Conservation (phyloP, 1,140 invertebrate species). For the Portunus trituberculatus region DNA sequence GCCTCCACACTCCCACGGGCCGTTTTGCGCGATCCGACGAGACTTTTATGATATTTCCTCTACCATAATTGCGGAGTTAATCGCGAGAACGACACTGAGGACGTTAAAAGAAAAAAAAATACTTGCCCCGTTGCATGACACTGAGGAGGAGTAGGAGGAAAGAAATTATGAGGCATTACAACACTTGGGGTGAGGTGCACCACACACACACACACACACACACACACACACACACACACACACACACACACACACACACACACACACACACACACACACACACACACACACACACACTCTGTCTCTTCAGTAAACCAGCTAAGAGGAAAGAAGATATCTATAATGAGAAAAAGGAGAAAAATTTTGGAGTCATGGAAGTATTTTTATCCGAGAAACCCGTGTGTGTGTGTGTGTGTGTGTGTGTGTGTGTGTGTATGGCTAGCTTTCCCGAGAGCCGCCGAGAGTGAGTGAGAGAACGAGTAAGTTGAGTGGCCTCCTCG, state of each 20-base stretch:
- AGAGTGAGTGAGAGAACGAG: background rate
- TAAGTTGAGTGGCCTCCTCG: too few relatives aligned
- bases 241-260: background rate
- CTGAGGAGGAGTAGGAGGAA: background rate
- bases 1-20: too few relatives aligned
- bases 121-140: too few relatives aligned
- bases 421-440: background rate
- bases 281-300: background rate
- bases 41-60: too few relatives aligned
- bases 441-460: background rate
- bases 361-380: background rate
- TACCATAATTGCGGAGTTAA: too few relatives aligned
- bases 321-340: background rate
- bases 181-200: too few relatives aligned
- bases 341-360: background rate
- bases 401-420: conserved; percentile 24
- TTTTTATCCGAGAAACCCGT: background rate
- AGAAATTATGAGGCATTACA: background rate
- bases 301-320: background rate
- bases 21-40: too few relatives aligned
- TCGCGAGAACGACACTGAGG: too few relatives aligned
- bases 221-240: conserved; percentile 25
- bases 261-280: conserved; percentile 51
- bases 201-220: conserved; percentile 36
- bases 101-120: too few relatives aligned